A percentile compares a stretch with the other conserved stretches of the same genome.
These are phyloP conservation scores for Enteromius argenteus DNA, from an alignment of 2,797 vertebrate genomes.

Conservation along the genomic window DNA sequence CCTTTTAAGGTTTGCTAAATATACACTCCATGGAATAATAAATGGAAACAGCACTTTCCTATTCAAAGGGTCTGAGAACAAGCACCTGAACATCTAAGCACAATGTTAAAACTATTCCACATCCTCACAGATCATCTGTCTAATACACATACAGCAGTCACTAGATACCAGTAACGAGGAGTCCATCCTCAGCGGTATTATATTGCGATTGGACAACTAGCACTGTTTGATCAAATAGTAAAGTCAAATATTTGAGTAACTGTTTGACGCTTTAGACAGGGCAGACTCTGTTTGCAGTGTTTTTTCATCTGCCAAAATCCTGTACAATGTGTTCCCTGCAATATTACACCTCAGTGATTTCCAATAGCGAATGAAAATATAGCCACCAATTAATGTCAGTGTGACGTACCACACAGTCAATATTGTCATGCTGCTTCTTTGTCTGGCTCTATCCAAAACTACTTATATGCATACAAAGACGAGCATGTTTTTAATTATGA, in stretches of 20 bases:
- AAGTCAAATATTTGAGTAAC: conserved; percentile 53
- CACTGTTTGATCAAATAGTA: conserved; percentile 37
- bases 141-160: background rate
- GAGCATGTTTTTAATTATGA: background rate
- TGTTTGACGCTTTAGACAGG: conserved; percentile 5
- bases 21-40: conserved; percentile 48
- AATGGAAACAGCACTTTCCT: conserved; percentile 29
- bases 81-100: conserved; percentile 1
- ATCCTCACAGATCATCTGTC: background rate
- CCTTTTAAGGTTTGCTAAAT: conserved; percentile 46
- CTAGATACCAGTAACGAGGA: background rate
- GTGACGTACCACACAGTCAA: background rate
- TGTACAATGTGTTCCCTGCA: background rate
- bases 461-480: too few species aligned
- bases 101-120: background rate
- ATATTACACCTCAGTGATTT: conserved; percentile 4
- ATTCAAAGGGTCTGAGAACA: conserved; percentile 24
- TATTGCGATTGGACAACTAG: conserved; percentile 26
- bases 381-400: background rate
- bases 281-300: conserved; percentile 9
- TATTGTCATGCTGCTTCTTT: background rate
- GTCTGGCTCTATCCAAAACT: background rate
- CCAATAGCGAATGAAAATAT: conserved; percentile 8
- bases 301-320: conserved; percentile 5
- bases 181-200: background rate